These are phyloP conservation scores for Tipula unca DNA, from an alignment of 2,888 invertebrate species.

Conservation along the genomic window DNA sequence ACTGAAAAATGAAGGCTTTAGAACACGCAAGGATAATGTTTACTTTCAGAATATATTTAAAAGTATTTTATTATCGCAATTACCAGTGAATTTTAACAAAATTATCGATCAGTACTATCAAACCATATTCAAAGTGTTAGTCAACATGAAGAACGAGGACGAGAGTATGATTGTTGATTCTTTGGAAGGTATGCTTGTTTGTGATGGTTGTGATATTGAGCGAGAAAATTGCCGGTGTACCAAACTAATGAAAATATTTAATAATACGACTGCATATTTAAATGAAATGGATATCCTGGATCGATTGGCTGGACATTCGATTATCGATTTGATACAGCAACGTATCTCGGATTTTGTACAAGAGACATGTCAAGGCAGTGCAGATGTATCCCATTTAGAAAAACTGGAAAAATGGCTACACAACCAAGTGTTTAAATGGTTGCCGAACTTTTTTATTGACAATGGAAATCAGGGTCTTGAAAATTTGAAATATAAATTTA, in stretches of 20 bases:
- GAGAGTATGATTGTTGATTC: constrained; percentile 39
- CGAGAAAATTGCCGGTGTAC: constrained; percentile 51
- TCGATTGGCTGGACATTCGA: constrained; percentile 72
- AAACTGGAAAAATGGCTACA: constrained; percentile 81
- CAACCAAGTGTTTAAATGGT: constrained; percentile 77
- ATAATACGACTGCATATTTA: constrained; percentile 68
- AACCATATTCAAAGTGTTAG: constrained; percentile 65
- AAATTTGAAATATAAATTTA: constrained; percentile 50
- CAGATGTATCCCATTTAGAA: constrained; percentile 73
- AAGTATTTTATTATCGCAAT: constrained; percentile 58
- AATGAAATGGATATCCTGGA: constrained; percentile 71
- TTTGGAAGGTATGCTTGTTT: constrained; percentile 52
- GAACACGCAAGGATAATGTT: constrained; percentile 24
- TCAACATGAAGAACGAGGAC: constrained; percentile 32
- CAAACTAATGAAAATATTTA: constrained; percentile 52
- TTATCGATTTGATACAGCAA: constrained; percentile 74
- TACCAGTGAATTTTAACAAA: constrained; percentile 59
- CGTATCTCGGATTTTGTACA: constrained; percentile 79
- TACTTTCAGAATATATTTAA: constrained; percentile 55
- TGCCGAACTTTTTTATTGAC: constrained; percentile 69
- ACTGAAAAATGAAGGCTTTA: constrained; percentile 26
- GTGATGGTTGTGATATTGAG: constrained; percentile 64
- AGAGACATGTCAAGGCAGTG: constrained; percentile 75
- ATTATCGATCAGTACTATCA: constrained; percentile 69
- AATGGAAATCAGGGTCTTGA: constrained; percentile 51